A percentile compares a stretch with the other conserved stretches of the same genome.
Conservation (phyloP, 2,113 vertebrate species). For the Corynorhinus townsendii region DNA sequence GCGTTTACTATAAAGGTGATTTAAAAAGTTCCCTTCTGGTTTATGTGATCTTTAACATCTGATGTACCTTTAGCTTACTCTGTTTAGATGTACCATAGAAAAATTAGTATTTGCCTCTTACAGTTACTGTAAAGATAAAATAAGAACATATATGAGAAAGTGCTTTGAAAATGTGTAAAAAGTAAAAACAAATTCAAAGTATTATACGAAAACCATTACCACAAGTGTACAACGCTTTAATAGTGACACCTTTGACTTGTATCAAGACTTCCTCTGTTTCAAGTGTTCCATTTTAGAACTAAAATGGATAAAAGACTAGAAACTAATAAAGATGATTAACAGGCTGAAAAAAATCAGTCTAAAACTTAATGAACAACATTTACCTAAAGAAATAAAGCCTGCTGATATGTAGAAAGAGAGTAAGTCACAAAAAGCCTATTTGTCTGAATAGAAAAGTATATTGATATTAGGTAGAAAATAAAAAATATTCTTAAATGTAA, state of each 20-base stretch:
- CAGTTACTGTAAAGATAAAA: conserved; percentile 1
- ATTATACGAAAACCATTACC: neutral
- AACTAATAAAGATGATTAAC: neutral
- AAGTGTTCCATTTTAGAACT: neutral
- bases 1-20: neutral
- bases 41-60: neutral
- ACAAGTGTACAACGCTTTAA: neutral
- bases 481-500: conserved; percentile 28
- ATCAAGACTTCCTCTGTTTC: neutral
- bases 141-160: neutral
- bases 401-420: neutral
- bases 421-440: neutral
- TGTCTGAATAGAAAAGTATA: neutral
- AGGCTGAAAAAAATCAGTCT: neutral
- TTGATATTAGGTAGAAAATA: neutral
- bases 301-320: neutral
- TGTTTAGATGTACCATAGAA: neutral
- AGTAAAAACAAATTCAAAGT: neutral
- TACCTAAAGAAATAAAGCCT: neutral
- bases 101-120: conserved; percentile 10
- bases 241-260: neutral
- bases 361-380: conserved; percentile 30
- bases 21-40: neutral
- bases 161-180: conserved; percentile 36
- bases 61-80: neutral